A percentile compares a stretch with the other conserved stretches of the same genome.
Conservation (phyloP, 2,113 vertebrate species). For the Arvicanthis niloticus region DNA sequence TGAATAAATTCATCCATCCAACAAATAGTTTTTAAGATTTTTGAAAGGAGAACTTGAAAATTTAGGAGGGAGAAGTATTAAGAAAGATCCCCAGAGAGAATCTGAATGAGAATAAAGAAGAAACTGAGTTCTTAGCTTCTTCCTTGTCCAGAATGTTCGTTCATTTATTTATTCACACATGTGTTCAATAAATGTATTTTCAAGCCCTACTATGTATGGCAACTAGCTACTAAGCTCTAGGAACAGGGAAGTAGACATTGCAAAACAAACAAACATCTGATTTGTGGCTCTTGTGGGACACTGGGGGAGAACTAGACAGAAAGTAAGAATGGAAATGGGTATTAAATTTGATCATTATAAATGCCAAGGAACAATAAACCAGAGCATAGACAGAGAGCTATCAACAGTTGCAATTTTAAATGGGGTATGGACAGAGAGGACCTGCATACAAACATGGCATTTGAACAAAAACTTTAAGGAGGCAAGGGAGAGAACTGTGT, state of each 20-base stretch:
- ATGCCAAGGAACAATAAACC: neutral
- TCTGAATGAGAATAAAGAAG: neutral
- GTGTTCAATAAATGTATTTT: conserved; percentile 30
- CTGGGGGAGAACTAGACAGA: neutral
- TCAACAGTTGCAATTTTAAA: conserved; percentile 36
- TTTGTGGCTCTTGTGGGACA: conserved; percentile 29
- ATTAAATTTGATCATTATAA: conserved; percentile 24
- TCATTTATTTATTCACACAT: neutral
- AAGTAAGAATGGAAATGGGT: conserved; percentile 13
- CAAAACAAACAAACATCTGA: conserved; percentile 10
- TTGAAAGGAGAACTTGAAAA: conserved; percentile 42
- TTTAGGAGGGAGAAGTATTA: conserved; percentile 43
- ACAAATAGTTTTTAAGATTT: conserved; percentile 26
- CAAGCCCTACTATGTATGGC: neutral
- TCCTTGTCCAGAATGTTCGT: conserved; percentile 41
- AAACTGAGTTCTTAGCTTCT: neutral
- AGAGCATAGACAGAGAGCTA: neutral
- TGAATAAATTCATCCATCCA: conserved; percentile 22
- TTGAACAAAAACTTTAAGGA: conserved; percentile 32
- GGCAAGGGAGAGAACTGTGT: neutral
- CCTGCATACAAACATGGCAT: neutral
- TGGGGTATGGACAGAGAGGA: neutral
- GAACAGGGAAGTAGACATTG: neutral
- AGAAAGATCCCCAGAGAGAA: neutral
- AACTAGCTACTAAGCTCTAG: neutral